A percentile compares a stretch with the other conserved stretches of the same genome.
phyloP scores from a whole-genome alignment of 2,113 vertebrate species.

The Calidris pygmaea region DNA sequence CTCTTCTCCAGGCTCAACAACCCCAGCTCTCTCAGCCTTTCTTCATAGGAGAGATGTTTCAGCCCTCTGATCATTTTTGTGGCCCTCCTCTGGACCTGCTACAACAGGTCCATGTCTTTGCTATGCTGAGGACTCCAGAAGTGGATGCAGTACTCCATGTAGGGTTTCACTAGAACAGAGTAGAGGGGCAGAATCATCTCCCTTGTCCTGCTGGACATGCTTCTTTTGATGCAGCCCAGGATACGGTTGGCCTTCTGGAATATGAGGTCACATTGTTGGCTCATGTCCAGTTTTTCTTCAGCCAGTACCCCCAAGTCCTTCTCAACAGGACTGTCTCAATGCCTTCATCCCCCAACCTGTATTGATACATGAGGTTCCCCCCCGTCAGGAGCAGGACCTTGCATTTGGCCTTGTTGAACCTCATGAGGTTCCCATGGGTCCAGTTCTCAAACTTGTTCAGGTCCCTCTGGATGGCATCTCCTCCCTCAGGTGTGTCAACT shows the following conservation, averaged over 20 bases:
- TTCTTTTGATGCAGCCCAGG: neutral
- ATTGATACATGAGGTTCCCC: neutral
- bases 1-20: neutral
- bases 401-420: neutral
- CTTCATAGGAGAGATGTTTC: neutral
- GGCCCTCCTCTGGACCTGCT: neutral
- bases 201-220: accelerated
- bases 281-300: neutral
- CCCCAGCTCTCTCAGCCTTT: neutral
- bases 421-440: neutral
- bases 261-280: neutral
- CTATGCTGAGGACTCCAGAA: neutral
- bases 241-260: neutral
- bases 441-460: neutral
- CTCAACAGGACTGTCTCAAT: too few relatives aligned
- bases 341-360: too few relatives aligned
- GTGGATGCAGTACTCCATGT: neutral
- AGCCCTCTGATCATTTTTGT: neutral
- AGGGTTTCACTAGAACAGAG: neutral
- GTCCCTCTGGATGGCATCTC: neutral
- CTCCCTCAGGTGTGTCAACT: neutral
- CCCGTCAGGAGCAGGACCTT: accelerated
- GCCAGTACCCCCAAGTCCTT: neutral
- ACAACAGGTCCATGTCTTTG: neutral
- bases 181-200: neutral